Evolutionary conservation across 2,797 vertebrate genomes (phyloP), one percentile per base, ranked within the genome.

Genomic region (Pterois miles): DNA sequence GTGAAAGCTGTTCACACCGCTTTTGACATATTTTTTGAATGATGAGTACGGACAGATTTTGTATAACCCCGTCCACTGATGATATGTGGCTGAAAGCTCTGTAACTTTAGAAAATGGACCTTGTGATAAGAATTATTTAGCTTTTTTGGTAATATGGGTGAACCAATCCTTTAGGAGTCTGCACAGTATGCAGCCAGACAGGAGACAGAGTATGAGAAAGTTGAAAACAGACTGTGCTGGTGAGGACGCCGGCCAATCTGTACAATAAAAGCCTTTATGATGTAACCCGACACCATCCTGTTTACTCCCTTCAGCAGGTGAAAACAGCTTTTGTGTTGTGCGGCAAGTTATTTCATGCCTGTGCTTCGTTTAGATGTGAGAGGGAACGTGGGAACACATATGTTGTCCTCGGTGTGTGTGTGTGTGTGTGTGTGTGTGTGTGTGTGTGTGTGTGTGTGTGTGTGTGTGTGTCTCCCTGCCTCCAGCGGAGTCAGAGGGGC

Each of bases 401-500:
- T 76, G 76, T 76, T 82, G 34, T 52, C 73, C 34, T 65, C 50
- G 8, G 57, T 43, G 27, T 58, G 33, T 60, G 33, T 59, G 56
- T 33, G 56, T 54, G 52, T 54, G 52, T 27, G 25, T 57, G 54
- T 14, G 82, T 65, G 74, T 76, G 56, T 69, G 76, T 70, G 74
- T 71, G 43, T 43, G 20, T 31, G 12, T 40, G 60, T 71, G 31
- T 36, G 46, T 78, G 58, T 52, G 65, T 70, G 43, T 40, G 65
- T 64, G 65, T 57, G 46, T 36, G 40, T 52, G 46, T 57, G 38
- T 33, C 72, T 89, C 84, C 74, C 67, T 57, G 84, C 84, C 82
- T 87, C 78, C 85, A 85, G 88, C 78, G 50, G 84, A 80, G 83
- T 89, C 87, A 64, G 85, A 81, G 81, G 81, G 77, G 62, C 65